Base-by-base conservation (phyloP, 2,888 invertebrate species). In the Tetropium fuscum region DNA sequence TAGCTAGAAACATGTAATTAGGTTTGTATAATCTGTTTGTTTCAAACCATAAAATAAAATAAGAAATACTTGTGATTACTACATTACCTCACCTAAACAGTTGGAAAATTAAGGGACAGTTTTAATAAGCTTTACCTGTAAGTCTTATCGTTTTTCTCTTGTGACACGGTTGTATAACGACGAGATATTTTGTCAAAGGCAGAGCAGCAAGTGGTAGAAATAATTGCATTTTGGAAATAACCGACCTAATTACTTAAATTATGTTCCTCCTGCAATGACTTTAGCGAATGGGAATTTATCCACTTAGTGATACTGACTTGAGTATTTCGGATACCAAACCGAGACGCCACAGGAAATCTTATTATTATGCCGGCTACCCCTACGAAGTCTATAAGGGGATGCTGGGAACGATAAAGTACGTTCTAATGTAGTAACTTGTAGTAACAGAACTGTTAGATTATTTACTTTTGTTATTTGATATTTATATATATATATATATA, bases 241-340 rank as follows among this genome's bases (percentile, higher is more conserved):
- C 40, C 36, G 25, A 22, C 47, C 60, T 56, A 60, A 60, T 60
- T 60, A 56, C 47, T 32, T 5, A 47, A 55, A 43, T 59, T 48
- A 51, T 53, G 40, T 51, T 41, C 40, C 22, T 16, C 25, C n/a
- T 15, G 15, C 43, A 19, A 19, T 27, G 47, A 10, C 45, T 51
- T 55, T 13, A 34, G 27, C 58, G 49, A 60, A 48, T 60, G 60
- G 55, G 60, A 60, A 60, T 44, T 60, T 60, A 60, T 60, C 60
- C 53, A 60, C 53, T 56, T 60, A 60, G 51, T 13, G 45, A 60
- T 56, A n/a, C 60, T 38, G 53, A 40, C 47, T 58, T 34, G 36
- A 53, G 47, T 47, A 34, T 58, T 20, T 25, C 38, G 11, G 47
- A 45, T 41, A 47, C 40, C 34, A 53, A 47, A 53, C 41, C 34